A percentile compares a stretch with the other conserved stretches of the same genome.
Conservation (phyloP, 2,797 vertebrate genomes). For the Amphiprion clarkii region DNA sequence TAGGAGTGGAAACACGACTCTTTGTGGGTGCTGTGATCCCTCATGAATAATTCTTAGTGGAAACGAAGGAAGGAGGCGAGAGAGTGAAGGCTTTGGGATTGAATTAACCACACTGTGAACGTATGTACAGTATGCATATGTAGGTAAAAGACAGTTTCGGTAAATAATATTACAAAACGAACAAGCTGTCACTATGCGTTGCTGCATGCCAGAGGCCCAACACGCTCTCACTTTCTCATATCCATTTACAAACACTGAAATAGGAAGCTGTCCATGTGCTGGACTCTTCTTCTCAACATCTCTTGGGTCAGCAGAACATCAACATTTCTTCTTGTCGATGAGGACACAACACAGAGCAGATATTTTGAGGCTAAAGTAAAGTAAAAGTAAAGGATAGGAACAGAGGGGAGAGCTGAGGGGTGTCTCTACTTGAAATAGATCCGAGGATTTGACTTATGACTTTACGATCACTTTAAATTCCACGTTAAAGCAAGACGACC, state of each 20-base stretch:
- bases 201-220: conserved; percentile 13
- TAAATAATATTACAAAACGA: background rate
- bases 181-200: conserved; percentile 3
- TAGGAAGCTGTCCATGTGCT: conserved; percentile 1
- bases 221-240: background rate
- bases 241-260: conserved; percentile 3
- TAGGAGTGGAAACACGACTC: conserved; percentile 79
- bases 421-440: conserved; percentile 55
- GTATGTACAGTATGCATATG: background rate
- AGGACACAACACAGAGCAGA: background rate
- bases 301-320: background rate
- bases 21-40: conserved; percentile 76
- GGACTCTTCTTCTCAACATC: background rate
- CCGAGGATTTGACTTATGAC: conserved; percentile 52
- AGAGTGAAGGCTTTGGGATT: conserved; percentile 34
- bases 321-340: background rate
- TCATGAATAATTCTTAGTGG: conserved; percentile 82
- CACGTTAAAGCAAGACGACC: conserved; percentile 35
- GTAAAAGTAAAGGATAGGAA: conserved; percentile 39
- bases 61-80: conserved; percentile 46
- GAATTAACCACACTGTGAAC: conserved; percentile 23
- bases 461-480: conserved; percentile 47
- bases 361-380: conserved; percentile 14
- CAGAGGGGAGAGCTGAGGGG: conserved; percentile 25
- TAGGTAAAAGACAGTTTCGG: background rate